phyloP scores from a whole-genome alignment of 2,797 vertebrate species.

The Sebastes cheni region DNA sequence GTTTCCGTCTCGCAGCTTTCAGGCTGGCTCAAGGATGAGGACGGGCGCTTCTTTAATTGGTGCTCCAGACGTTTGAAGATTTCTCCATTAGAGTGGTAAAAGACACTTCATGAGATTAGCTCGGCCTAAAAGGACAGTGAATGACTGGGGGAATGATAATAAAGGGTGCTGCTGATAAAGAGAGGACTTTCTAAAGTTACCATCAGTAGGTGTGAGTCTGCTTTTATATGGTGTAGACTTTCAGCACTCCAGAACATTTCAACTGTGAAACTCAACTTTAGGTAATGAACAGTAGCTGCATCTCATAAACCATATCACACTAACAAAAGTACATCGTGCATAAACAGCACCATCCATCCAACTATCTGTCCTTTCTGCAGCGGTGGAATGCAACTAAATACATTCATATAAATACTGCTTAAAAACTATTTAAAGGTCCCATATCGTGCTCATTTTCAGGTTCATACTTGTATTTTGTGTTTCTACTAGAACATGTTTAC shows the following conservation, averaged over 20 bases:
- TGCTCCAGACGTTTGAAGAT: slow-evolving; percentile 65
- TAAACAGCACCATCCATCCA: background rate
- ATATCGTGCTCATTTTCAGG: too few species aligned
- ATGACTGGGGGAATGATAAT: slow-evolving; percentile 38
- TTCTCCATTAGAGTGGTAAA: slow-evolving; percentile 58
- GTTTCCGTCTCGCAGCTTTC: slow-evolving; percentile 39
- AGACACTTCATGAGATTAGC: slow-evolving; percentile 59
- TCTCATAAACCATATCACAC: background rate
- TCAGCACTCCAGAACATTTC: background rate
- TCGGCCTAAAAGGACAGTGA: slow-evolving; percentile 25
- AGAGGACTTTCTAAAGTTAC: slow-evolving; percentile 37
- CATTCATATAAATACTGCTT: background rate
- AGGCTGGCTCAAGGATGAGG: slow-evolving; percentile 53
- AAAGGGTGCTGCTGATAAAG: slow-evolving; percentile 30
- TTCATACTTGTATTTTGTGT: too few species aligned
- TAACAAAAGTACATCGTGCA: background rate
- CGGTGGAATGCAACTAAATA: background rate
- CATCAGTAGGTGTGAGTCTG: slow-evolving; percentile 7
- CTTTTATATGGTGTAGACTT: background rate
- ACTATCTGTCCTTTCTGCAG: background rate
- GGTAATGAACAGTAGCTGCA: background rate
- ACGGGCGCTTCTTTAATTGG: slow-evolving; percentile 58
- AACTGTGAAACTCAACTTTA: background rate
- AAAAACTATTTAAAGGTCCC: background rate
- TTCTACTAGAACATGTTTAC: too few species aligned